Evolutionary conservation across 2,888 invertebrate species (phyloP).

Genomic region (Leptinotarsa haldemani): DNA sequence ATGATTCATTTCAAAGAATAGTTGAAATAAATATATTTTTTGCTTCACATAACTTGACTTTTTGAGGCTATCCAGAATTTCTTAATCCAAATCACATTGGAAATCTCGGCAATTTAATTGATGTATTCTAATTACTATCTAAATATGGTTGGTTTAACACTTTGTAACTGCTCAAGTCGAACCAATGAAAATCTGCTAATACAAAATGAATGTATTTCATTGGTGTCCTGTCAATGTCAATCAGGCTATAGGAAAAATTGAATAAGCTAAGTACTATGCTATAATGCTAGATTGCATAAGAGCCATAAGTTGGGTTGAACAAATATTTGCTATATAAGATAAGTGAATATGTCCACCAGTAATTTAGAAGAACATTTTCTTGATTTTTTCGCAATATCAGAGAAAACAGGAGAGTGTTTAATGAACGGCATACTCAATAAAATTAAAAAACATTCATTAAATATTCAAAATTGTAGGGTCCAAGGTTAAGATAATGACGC

Average conservation of each 20-base stretch:
- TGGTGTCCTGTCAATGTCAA: conserved; percentile 2
- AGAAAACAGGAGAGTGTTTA: conserved; percentile 27
- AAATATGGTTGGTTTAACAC: conserved; percentile 10
- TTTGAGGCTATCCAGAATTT: conserved; percentile 33
- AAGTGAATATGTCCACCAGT: conserved; percentile 23
- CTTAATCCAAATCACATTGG: conserved; percentile 26
- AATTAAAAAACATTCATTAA: conserved; percentile 21
- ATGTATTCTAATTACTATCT: background rate
- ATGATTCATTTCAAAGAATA: conserved; percentile 24
- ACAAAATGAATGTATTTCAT: background rate
- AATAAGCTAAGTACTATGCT: conserved; percentile 15
- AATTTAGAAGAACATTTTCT: conserved; percentile 35
- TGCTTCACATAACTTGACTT: conserved; percentile 38
- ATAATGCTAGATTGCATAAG: conserved; percentile 16
- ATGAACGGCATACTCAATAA: conserved; percentile 21
- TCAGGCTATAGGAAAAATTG: background rate
- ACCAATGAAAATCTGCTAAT: conserved; percentile 34
- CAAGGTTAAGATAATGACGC: conserved; percentile 48
- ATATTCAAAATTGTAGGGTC: conserved; percentile 39
- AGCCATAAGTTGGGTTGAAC: conserved; percentile 4
- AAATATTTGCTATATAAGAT: conserved; percentile 25
- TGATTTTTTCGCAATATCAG: conserved; percentile 30
- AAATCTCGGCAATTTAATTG: conserved; percentile 16
- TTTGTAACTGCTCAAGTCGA: conserved; percentile 34
- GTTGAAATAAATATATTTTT: conserved; percentile 39